These are phyloP conservation scores for Holocentrus rufus DNA, from an alignment of 2,797 vertebrate species.

Conservation along the genomic window DNA sequence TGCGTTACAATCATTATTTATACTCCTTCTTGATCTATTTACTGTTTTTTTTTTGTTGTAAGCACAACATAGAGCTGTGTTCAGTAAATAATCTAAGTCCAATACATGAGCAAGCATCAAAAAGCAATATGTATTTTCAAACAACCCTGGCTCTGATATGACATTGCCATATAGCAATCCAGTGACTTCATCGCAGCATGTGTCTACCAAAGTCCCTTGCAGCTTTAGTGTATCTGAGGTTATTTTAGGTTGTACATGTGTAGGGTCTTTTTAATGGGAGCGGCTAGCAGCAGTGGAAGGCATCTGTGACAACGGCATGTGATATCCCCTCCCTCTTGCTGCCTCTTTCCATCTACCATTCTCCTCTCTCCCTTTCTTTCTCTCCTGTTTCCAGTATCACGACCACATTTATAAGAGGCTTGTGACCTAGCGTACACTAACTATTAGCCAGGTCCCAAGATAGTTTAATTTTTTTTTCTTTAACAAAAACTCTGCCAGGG, in stretches of 20 bases:
- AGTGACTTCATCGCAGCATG: constrained; percentile 18
- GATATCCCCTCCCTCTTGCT: constrained; percentile 26
- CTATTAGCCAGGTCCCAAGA: constrained; percentile 41
- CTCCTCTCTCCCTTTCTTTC: constrained; percentile 6
- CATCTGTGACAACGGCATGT: constrained; percentile 53
- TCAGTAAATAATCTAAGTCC: not conserved
- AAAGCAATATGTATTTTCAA: not conserved
- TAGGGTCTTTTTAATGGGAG: constrained; percentile 59
- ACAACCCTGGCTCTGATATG: constrained; percentile 1
- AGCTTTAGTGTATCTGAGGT: constrained; percentile 53
- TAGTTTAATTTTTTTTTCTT: constrained; percentile 27
- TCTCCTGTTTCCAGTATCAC: constrained; percentile 43
- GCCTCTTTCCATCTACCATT: constrained; percentile 27
- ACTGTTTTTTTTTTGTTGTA: not conserved
- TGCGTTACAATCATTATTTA: no score
- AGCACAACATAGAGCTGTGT: not conserved
- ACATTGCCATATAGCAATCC: constrained; percentile 13
- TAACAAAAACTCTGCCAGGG: constrained; percentile 12
- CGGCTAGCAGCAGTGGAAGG: constrained; percentile 36
- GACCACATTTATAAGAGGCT: constrained; percentile 67
- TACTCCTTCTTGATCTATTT: no score
- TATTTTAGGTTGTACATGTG: constrained; percentile 71
- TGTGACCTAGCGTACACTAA: constrained; percentile 67
- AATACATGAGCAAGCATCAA: not conserved
- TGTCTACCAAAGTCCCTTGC: constrained; percentile 6